These are phyloP conservation scores for Eudasyphora cyanicolor DNA, from an alignment of 2,888 invertebrate genomes.

Conservation along the genomic window DNA sequence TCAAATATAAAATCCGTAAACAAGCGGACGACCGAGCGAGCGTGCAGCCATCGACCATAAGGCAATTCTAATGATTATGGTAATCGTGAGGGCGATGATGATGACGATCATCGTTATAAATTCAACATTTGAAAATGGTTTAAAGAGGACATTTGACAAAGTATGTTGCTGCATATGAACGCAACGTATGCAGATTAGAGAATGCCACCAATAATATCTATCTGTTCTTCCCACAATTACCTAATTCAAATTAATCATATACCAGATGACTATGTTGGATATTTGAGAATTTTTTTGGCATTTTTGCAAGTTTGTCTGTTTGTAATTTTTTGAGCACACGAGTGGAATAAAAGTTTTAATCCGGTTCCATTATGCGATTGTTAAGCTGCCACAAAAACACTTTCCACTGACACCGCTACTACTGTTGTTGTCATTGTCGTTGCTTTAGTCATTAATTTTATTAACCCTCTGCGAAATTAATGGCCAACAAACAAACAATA, in stretches of 20 bases:
- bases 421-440: slow-evolving; percentile 4
- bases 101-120: background rate
- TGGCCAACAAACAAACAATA: slow-evolving; percentile 26
- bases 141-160: too few species aligned
- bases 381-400: slow-evolving; percentile 1
- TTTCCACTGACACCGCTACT: too few species aligned
- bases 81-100: background rate
- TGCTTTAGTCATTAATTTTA: slow-evolving; percentile 26
- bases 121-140: too few species aligned
- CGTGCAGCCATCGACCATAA: too few species aligned
- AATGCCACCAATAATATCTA: too few species aligned
- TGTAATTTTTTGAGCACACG: background rate
- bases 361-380: background rate
- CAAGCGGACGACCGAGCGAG: background rate
- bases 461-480: slow-evolving; percentile 26
- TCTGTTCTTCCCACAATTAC: too few species aligned
- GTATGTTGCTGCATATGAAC: too few species aligned
- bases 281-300: background rate
- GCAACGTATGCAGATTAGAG: too few species aligned
- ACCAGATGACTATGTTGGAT: background rate
- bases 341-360: background rate
- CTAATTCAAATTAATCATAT: slow-evolving; percentile 7
- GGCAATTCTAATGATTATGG: background rate
- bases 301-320: background rate
- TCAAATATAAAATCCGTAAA: slow-evolving; percentile 30